Evolutionary conservation across 1,140 invertebrate species (phyloP), one percentile per base, ranked within the genome.

Genomic region (Pentalonia nigronervosa): DNA sequence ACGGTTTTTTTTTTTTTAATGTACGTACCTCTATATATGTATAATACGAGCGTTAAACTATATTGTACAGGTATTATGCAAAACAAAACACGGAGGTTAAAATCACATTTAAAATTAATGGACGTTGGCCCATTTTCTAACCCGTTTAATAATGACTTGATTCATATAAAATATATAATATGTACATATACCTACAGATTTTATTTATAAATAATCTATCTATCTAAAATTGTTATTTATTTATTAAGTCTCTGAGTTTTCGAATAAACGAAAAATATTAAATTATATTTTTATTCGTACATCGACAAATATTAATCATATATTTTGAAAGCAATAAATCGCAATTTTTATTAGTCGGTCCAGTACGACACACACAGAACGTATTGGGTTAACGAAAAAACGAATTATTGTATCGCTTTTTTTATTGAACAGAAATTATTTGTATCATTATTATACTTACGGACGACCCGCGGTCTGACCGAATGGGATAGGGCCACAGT

Each of bases 121-220:
- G 30, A n/a, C 30, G 30, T 67, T 67, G 11, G 60, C n/a, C n/a
- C 60, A 34, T n/a, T 14, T 17, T 76, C 14, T 76, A n/a, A n/a
- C 60, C 14, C 30, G 8, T n/a, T n/a, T n/a, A 76, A 76, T n/a
- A 76, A 76, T n/a, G 14, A 76, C 14, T 76, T 17, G 14, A 76
- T 76, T 76, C n/a, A 23, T 76, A 76, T 76, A 76, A n/a, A n/a
- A n/a, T 76, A 76, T 76, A 76, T 76, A 53, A 53, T 53, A 53
- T 53, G 6, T 21, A 7, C 50, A 53, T 53, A 50, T 50, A 1
- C 20, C 50, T 67, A 67, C 8, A 21, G 23, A 23, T 67, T 67
- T 30, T 14, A 67, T 14, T 67, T 67, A 67, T n/a, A 67, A 67
- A 67, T 67, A n/a, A 67, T n/a, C 6, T 67, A 11, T n/a, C 30